phyloP scores from a whole-genome alignment of 2,888 invertebrate genomes.

The Spatulosminthurus flaviceps region DNA sequence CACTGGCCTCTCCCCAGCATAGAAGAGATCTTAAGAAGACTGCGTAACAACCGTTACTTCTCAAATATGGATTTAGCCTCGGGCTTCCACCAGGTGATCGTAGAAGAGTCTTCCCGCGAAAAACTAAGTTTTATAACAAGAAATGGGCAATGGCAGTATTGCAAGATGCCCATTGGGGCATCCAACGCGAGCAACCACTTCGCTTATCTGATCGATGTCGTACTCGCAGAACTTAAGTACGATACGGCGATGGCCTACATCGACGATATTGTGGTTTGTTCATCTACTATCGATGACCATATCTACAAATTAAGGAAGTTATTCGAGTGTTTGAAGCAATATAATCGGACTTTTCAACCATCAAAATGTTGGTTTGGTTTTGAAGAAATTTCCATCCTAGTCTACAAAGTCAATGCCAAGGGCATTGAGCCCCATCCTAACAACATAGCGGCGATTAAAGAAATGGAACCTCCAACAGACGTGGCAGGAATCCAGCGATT shows the following conservation, averaged over 20 bases:
- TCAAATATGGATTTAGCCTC: background rate
- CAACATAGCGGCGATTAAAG: background rate
- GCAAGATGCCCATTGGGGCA: background rate
- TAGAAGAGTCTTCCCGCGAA: too few relatives aligned
- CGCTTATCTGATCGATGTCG: background rate
- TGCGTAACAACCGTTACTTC: background rate
- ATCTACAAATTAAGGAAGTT: background rate
- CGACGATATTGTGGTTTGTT: background rate
- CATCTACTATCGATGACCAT: background rate
- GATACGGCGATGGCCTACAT: background rate
- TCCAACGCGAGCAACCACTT: background rate
- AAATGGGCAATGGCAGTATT: background rate
- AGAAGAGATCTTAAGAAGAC: background rate
- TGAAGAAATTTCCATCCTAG: background rate
- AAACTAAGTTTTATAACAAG: background rate
- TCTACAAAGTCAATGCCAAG: background rate
- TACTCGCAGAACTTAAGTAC: background rate
- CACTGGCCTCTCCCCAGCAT: background rate
- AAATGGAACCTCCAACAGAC: background rate
- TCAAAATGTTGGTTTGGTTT: background rate
- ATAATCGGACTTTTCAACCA: background rate
- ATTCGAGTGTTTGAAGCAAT: background rate
- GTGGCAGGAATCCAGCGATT: background rate
- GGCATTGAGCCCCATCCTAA: background rate
- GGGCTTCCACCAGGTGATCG: background rate